Conservation (phyloP, 2,797 vertebrate species). For the Sebastes iracundus region DNA sequence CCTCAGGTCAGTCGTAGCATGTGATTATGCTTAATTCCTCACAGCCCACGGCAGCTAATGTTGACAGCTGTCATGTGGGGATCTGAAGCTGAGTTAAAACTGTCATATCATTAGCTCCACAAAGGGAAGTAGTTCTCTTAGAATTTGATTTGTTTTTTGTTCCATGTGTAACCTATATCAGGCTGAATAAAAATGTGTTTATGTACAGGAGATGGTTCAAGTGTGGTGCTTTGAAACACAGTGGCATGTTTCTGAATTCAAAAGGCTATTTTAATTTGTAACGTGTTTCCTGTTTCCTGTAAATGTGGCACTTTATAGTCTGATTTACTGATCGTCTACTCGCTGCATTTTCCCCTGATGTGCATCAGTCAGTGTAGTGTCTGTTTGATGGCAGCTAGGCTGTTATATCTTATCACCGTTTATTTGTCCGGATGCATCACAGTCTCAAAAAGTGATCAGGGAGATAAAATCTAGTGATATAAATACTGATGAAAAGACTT, state of each 20-base stretch:
- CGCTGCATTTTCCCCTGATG: not conserved
- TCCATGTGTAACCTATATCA: slow-evolving; percentile 82
- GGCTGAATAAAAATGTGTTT: slow-evolving; percentile 83
- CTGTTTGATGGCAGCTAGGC: not conserved
- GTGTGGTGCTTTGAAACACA: slow-evolving; percentile 43
- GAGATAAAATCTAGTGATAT: not conserved
- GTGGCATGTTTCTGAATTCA: not conserved
- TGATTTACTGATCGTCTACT: not conserved
- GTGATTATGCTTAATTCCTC: slow-evolving; percentile 72
- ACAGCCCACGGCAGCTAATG: slow-evolving; percentile 61
- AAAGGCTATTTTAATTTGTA: not conserved
- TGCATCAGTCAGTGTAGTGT: not conserved
- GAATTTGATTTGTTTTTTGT: slow-evolving; percentile 50
- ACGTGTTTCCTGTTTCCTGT: not conserved
- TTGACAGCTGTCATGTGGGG: slow-evolving; percentile 59
- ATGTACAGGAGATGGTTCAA: slow-evolving; percentile 63
- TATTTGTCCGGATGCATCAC: not conserved
- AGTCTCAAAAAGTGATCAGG: not conserved
- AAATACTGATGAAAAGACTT: not conserved
- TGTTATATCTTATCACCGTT: not conserved
- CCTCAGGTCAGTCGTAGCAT: slow-evolving; percentile 82
- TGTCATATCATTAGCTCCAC: slow-evolving; percentile 78
- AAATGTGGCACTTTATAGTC: not conserved
- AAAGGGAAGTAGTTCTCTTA: slow-evolving; percentile 83
- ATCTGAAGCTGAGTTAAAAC: slow-evolving; percentile 70